Base-by-base conservation (phyloP, 2,888 invertebrate genomes). In the Abscondita cerata region DNA sequence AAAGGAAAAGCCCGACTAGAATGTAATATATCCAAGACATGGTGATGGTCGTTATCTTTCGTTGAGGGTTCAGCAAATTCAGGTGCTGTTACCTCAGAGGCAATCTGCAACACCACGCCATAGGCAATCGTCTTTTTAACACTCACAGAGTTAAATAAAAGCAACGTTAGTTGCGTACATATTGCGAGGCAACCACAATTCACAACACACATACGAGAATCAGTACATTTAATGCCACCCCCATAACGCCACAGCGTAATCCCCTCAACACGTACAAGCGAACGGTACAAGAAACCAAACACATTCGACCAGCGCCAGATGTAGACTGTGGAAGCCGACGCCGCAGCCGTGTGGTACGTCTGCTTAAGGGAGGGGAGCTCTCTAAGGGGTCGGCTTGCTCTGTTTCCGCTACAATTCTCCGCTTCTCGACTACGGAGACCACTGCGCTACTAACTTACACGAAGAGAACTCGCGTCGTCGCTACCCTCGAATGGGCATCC, bases 61-160 rank as follows among this genome's bases (percentile, higher is more conserved):
- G 62, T 65, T 59, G 75, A 73, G 74, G 73, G 66, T 75, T 75
- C 73, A 75, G 76, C 76, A 78, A 75, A 77, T 74, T 75, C 72
- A 70, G 72, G 75, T 74, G 76, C 76, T 79, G 80, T 80, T 81
- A 81, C 79, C 80, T 80, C 78, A 79, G 70, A 75, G 77, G 75
- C 72, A 73, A 76, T 78, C 78, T 79, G 77, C 75, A 79, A 78
- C 74, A 78, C 76, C 76, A 75, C 78, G 81, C 80, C 81, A 81
- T 81, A 80, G 77, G 79, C 74, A 76, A 72, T 72, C 72, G 66
- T 64, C 56, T 54, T 67, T 64, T 65, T 60, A 68, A 66, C 71
- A 70, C 68, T 62, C 70, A 69, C 68, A 62, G 64, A 68, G 69
- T 69, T 65, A 58, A 40, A 65, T 65, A 64, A 65, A 57, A 65